Percentiles rank a stretch among this genome's conserved stretches.
Evolutionary conservation across 2,888 invertebrate genomes (phyloP).

Genomic region (Adineta ricciae): DNA sequence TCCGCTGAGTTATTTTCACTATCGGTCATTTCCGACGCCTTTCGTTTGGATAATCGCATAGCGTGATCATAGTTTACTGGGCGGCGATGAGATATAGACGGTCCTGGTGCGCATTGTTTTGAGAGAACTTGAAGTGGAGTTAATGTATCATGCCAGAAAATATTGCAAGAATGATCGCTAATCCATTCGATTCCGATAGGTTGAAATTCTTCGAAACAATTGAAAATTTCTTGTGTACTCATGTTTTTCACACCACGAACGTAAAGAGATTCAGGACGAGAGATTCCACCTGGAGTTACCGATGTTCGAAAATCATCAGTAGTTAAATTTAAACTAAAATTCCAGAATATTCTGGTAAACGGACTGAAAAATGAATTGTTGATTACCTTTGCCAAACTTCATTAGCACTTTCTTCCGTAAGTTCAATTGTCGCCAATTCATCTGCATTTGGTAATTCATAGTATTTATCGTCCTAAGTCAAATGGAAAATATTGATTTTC

Average conservation of each 20-base stretch:
- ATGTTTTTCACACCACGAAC: conserved; percentile 66
- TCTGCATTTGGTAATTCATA: background rate
- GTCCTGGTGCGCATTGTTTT: background rate
- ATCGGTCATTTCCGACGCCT: background rate
- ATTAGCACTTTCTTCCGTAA: background rate
- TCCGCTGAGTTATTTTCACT: background rate
- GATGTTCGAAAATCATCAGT: background rate
- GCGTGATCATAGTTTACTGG: background rate
- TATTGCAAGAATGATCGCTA: conserved; percentile 63
- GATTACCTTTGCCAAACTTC: background rate
- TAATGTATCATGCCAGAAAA: conserved; percentile 16
- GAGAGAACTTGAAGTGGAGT: background rate
- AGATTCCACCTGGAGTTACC: background rate
- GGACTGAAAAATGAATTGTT: too few species aligned
- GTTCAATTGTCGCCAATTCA: background rate
- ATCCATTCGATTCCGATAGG: conserved; percentile 73
- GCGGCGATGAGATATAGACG: background rate
- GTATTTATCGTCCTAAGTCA: background rate
- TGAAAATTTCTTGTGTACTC: conserved; percentile 67
- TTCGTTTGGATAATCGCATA: background rate
- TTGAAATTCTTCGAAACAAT: conserved; percentile 66
- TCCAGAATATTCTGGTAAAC: background rate
- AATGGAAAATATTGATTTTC: background rate
- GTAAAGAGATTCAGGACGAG: conserved; percentile 60
- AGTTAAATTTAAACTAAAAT: background rate